These are phyloP conservation scores for Tragelaphus scriptus DNA, from an alignment of 2,113 vertebrate genomes.

Conservation along the genomic window DNA sequence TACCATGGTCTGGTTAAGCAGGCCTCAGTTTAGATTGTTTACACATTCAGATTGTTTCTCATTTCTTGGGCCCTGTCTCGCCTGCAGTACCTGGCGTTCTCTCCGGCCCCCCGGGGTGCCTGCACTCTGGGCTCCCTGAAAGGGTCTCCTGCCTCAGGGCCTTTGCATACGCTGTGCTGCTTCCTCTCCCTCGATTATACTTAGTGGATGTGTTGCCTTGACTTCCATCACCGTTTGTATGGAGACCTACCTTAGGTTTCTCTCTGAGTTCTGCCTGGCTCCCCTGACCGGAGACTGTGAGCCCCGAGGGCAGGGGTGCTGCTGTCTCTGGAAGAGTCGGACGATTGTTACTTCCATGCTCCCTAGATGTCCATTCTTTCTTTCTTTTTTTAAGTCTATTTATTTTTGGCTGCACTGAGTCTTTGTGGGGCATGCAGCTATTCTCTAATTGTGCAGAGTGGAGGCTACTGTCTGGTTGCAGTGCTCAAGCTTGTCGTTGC, in stretches of 20 bases:
- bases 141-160: neutral
- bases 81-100: neutral
- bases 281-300: neutral
- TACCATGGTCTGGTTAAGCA: no score
- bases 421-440: accelerated
- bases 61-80: neutral
- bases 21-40: no score
- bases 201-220: neutral
- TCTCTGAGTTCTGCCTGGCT: neutral
- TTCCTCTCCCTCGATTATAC: neutral
- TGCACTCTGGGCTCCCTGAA: accelerated
- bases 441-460: neutral
- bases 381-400: neutral
- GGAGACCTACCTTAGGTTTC: neutral
- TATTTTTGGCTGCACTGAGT: neutral
- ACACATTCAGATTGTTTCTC: neutral
- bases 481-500: neutral
- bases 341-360: neutral
- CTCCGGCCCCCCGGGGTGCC: neutral
- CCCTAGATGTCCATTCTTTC: neutral
- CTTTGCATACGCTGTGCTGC: neutral
- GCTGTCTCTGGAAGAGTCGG: neutral
- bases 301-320: neutral
- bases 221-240: neutral
- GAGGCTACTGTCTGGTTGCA: neutral